Percentiles rank a stretch among this genome's conserved stretches.
Conservation (phyloP, 2,113 vertebrate genomes). For the Elanus axillaris region DNA sequence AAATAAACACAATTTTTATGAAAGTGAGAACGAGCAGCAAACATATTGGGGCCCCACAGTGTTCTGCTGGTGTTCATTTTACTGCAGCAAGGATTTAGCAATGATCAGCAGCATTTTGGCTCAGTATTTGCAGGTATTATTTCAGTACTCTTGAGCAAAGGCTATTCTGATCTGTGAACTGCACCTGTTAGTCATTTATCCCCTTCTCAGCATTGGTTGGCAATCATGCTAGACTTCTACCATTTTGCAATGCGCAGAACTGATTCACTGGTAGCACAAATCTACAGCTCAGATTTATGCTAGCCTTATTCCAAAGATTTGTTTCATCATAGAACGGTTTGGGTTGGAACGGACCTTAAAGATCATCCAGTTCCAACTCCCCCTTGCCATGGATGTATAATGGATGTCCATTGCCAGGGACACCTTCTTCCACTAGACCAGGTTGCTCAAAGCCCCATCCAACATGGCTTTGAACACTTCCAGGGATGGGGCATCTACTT, state of each 20-base stretch:
- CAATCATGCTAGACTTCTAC: background rate
- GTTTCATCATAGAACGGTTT: background rate
- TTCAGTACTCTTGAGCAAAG: background rate
- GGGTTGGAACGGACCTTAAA: background rate
- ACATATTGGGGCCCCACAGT: background rate
- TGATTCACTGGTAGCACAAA: background rate
- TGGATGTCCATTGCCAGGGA: too few relatives aligned
- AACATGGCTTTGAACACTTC: background rate
- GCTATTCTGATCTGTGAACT: background rate
- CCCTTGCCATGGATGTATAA: fast-evolving
- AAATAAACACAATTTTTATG: background rate
- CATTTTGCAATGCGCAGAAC: background rate
- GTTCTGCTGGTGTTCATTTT: background rate
- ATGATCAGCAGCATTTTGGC: background rate
- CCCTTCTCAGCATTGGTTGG: background rate
- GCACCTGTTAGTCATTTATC: background rate
- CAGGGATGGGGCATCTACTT: background rate
- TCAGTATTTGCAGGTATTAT: background rate
- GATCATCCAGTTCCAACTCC: background rate
- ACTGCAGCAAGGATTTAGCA: background rate
- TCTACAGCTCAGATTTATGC: background rate
- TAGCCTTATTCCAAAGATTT: background rate
- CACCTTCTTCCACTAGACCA: background rate
- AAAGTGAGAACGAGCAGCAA: background rate
- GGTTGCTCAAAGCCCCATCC: background rate